phyloP scores from a whole-genome alignment of 2,113 vertebrate species.

The Scalopus aquaticus region DNA sequence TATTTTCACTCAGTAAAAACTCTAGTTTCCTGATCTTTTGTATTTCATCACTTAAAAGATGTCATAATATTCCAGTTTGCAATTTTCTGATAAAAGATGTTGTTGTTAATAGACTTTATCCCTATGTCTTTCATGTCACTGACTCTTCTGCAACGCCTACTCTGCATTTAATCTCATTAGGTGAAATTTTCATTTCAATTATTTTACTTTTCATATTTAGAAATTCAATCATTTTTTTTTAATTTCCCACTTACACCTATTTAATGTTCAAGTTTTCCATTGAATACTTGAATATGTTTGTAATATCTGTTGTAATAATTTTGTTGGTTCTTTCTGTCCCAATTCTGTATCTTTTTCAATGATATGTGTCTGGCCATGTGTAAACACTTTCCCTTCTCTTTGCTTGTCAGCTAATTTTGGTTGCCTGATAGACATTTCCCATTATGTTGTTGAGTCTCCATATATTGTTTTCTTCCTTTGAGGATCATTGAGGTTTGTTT shows the following conservation, averaged over 20 bases:
- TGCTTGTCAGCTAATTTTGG: not conserved
- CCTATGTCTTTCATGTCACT: not conserved
- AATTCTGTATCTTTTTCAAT: not conserved
- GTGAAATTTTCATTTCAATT: not conserved
- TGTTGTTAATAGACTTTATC: not conserved
- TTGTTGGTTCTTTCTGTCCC: not conserved
- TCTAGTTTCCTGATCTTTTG: not conserved
- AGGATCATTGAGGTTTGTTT: not conserved
- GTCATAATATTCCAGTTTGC: not conserved
- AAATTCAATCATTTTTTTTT: not conserved
- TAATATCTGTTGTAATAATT: too few species aligned
- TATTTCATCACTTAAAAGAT: not conserved
- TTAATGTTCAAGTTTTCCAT: not conserved
- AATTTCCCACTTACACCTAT: not conserved
- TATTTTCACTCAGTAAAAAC: not conserved
- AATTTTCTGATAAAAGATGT: not conserved
- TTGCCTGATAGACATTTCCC: not conserved
- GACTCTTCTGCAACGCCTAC: not conserved
- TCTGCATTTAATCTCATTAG: not conserved
- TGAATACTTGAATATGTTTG: not conserved
- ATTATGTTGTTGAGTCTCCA: not conserved
- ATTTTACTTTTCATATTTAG: not conserved
- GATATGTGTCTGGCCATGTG: not conserved
- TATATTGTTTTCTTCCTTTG: not conserved
- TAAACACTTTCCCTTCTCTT: not conserved